Evolutionary conservation across 2,797 vertebrate genomes (phyloP).

Genomic region (Heliangelus exortis): DNA sequence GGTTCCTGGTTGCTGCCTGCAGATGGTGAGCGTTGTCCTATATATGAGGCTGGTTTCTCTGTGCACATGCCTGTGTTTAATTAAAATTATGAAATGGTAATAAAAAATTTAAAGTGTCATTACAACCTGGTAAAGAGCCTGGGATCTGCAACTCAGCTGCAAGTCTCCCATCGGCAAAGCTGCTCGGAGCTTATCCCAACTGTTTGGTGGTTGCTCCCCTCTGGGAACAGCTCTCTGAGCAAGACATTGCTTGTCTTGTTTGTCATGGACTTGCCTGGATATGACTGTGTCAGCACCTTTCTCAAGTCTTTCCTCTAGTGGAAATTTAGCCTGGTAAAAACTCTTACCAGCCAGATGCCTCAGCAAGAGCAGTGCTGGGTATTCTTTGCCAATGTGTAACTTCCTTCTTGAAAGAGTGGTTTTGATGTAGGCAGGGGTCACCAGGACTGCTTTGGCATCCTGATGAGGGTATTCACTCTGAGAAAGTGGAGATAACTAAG

Average conservation of each 20-base stretch:
- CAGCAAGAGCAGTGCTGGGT: neutral
- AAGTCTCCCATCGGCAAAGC: neutral
- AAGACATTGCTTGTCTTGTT: neutral
- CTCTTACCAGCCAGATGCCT: neutral
- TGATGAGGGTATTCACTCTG: neutral
- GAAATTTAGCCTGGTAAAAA: neutral
- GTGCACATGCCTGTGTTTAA: neutral
- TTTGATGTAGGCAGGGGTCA: neutral
- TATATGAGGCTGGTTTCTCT: neutral
- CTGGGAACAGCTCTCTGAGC: neutral
- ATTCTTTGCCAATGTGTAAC: neutral
- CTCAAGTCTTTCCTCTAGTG: neutral
- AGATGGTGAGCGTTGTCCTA: neutral
- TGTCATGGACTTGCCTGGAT: neutral
- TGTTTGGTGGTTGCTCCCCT: neutral
- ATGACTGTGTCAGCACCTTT: neutral
- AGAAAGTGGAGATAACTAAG: neutral
- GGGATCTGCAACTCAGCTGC: neutral
- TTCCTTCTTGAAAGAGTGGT: neutral
- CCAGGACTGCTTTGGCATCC: neutral
- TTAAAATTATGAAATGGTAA: neutral
- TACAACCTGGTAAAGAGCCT: rapidly evolving
- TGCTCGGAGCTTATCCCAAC: neutral
- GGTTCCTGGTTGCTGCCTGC: rapidly evolving
- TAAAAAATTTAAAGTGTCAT: neutral